Percentiles rank a stretch among this genome's conserved stretches.
Evolutionary conservation across 2,797 vertebrate genomes (phyloP).

Genomic region (Microhierax caerulescens): DNA sequence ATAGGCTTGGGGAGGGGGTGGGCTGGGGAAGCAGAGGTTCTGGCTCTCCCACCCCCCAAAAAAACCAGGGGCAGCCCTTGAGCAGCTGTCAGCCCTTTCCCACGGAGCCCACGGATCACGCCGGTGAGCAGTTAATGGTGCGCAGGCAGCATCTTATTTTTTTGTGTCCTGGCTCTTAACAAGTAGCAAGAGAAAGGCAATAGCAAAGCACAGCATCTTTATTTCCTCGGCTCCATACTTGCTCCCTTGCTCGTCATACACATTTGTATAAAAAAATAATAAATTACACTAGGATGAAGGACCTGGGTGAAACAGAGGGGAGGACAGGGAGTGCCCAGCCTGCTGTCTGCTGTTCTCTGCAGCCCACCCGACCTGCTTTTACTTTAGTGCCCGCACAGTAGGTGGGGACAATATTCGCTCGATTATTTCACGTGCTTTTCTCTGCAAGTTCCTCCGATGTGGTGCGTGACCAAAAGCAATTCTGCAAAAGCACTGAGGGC

Average conservation of each 20-base stretch:
- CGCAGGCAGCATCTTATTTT: neutral
- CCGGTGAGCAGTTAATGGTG: neutral
- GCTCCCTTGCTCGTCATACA: neutral
- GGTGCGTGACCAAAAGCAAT: neutral
- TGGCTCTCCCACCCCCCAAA: neutral
- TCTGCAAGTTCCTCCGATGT: neutral
- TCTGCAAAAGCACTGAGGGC: neutral
- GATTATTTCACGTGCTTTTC: neutral
- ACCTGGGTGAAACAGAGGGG: neutral
- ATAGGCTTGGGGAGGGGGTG: neutral
- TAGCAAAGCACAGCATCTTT: neutral
- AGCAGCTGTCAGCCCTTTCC: neutral
- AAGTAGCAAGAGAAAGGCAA: neutral
- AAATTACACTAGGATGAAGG: neutral
- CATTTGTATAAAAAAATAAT: neutral
- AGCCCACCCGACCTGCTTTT: neutral
- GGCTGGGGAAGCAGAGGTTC: neutral
- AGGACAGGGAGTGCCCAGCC: neutral
- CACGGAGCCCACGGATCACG: accelerated
- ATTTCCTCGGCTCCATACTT: neutral
- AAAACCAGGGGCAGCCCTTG: neutral
- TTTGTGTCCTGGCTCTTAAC: neutral
- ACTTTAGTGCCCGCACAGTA: neutral
- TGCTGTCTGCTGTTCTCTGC: accelerated
- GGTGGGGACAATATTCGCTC: neutral